Evolutionary conservation across 2,888 invertebrate genomes (phyloP).

Genomic region (Lepidochrysops patricia): DNA sequence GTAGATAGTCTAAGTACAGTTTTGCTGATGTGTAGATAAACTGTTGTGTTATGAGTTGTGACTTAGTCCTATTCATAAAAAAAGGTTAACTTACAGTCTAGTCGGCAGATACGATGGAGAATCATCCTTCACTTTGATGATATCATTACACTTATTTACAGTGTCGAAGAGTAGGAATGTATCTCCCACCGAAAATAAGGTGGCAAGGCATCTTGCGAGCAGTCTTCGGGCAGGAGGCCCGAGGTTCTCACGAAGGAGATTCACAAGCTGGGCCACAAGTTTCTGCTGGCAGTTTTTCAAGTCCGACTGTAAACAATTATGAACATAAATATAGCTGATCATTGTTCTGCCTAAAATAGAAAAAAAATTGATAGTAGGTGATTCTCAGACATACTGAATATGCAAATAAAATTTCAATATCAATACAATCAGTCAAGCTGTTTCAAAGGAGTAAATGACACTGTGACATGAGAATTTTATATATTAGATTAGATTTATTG

Average conservation of each 20-base stretch:
- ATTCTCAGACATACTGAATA: too few relatives aligned
- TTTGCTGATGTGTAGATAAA: too few relatives aligned
- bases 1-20: too few relatives aligned
- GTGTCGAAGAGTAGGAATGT: slow-evolving; percentile 97
- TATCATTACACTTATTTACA: slow-evolving; percentile 98
- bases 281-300: slow-evolving; percentile 97
- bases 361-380: too few relatives aligned
- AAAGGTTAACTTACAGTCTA: slow-evolving; percentile 87
- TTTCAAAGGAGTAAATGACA: too few relatives aligned
- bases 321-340: not conserved
- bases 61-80: too few relatives aligned
- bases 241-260: slow-evolving; percentile 90
- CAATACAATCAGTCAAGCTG: too few relatives aligned
- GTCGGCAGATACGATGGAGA: slow-evolving; percentile 96
- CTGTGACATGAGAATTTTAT: too few relatives aligned
- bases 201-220: slow-evolving; percentile 92
- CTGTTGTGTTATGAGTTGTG: too few relatives aligned
- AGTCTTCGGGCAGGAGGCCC: slow-evolving; percentile 95
- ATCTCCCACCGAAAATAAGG: slow-evolving; percentile 97
- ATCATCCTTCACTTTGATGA: slow-evolving; percentile 97
- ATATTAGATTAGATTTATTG: too few relatives aligned
- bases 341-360: too few relatives aligned
- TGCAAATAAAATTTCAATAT: too few relatives aligned
- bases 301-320: slow-evolving; percentile 81
- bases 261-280: slow-evolving; percentile 93